Evolutionary conservation across 1,140 invertebrate species (phyloP), one percentile per base, ranked within the genome.

Genomic region (Octopus sinensis): DNA sequence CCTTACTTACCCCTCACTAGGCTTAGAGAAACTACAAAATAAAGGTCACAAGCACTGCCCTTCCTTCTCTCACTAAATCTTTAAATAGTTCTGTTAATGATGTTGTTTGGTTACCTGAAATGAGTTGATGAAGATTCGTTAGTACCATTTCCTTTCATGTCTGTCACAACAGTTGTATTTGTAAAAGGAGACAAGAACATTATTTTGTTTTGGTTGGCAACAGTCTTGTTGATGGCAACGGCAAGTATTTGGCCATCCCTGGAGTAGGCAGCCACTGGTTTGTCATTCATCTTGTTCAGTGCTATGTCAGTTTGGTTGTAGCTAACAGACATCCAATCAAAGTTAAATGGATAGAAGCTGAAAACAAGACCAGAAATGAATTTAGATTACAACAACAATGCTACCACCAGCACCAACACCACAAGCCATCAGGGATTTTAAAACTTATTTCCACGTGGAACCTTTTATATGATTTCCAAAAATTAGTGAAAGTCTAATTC

Each of bases 171-270:
- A 9, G 89, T 82, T 54, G 87, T 88, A 75, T 89, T 87, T 71
- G 86, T 89, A 23, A 89, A 82, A 12, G 88, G 84, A 9, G 90
- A 89, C 53, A 89, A 81, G 85, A 88, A 90, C 73, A 89, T 78
- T 79, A 91, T 83, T 54, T 85, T 84, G 23, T 85, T 88, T 23
- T 86, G 79, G 54, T 82, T 54, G 6, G 88, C 85, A 76, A 82
- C 84, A 54, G 85, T 88, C 84, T 90, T 89, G 84, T 91, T 91
- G 77, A 88, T 86, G 78, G 87, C 90, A 30, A 91, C 84, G 43
- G 88, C 90, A 23, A 90, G 80, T 12, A 91, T 84, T 83, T 90
- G 87, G 73, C 88, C 87, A 85, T 87, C 86, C 80, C 84, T 83
- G 7, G 87, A 86, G 78, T 89, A 88, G 53, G 81, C 83, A 9